Percentiles rank a stretch among this genome's conserved stretches.
Conservation (phyloP, 2,888 invertebrate species). For the Allolobophora icterica region DNA sequence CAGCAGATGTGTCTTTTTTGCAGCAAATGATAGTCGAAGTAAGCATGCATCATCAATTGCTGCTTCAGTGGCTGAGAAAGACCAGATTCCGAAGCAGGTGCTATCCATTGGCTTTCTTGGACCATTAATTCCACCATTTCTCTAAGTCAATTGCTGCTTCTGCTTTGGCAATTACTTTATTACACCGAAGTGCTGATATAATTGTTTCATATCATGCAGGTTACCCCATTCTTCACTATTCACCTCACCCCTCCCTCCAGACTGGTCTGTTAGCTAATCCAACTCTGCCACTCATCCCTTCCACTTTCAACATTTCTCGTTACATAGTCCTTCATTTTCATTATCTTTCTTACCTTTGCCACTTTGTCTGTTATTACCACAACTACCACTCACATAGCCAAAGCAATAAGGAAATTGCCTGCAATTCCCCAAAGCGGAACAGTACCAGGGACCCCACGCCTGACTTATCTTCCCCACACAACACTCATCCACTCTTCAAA, state of each 20-base stretch:
- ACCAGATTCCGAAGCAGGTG: background rate
- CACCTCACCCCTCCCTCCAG: background rate
- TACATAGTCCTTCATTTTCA: background rate
- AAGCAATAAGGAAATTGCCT: constrained; percentile 5
- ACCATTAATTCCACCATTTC: constrained; percentile 11
- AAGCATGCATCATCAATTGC: too few species aligned
- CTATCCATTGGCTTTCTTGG: background rate
- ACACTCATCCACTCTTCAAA: background rate
- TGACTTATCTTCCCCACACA: background rate
- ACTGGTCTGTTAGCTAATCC: background rate
- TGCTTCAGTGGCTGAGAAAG: background rate
- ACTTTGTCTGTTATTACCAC: background rate
- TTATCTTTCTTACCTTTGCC: background rate
- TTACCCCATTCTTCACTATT: background rate
- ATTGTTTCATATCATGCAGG: background rate
- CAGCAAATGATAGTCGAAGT: background rate
- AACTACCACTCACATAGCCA: background rate
- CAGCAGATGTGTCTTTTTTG: background rate
- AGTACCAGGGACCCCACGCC: background rate
- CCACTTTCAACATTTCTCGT: background rate
- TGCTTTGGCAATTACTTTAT: background rate
- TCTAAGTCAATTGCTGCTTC: background rate
- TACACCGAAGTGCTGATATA: background rate
- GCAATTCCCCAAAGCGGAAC: background rate
- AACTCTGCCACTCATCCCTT: background rate